Conservation (phyloP, 2,113 vertebrate species). For the Nycticebus coucang region DNA sequence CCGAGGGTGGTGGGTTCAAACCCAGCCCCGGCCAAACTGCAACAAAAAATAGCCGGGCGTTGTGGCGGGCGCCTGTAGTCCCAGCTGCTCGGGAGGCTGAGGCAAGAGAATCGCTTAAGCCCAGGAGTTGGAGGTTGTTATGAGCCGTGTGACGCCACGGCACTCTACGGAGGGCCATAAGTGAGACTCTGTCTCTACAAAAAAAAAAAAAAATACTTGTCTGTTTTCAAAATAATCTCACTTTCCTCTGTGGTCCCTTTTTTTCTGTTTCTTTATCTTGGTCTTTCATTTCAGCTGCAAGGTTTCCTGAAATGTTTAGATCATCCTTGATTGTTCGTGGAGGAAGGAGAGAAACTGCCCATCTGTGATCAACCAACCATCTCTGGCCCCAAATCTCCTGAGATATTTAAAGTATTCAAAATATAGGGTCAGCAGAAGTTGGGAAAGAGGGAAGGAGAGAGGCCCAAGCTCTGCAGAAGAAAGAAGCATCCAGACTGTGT, state of each 20-base stretch:
- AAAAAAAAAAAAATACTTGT: too few relatives aligned
- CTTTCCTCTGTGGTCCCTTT: background rate
- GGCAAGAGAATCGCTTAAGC: too few relatives aligned
- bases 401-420: background rate
- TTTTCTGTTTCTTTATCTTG: background rate
- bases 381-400: background rate
- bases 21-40: too few relatives aligned
- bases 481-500: background rate
- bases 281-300: background rate
- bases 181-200: too few relatives aligned
- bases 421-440: background rate
- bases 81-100: too few relatives aligned
- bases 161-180: too few relatives aligned
- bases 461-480: background rate
- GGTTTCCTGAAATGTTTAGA: background rate
- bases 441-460: background rate
- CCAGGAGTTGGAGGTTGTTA: too few relatives aligned
- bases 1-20: too few relatives aligned
- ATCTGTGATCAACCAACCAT: background rate
- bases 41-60: too few relatives aligned
- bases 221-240: background rate
- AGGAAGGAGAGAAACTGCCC: background rate
- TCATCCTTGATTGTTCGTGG: background rate
- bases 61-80: too few relatives aligned
- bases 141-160: too few relatives aligned